Evolutionary conservation across 1,140 invertebrate genomes (phyloP), one percentile per base, ranked within the genome.

Genomic region (Odontomachus brunneus): DNA sequence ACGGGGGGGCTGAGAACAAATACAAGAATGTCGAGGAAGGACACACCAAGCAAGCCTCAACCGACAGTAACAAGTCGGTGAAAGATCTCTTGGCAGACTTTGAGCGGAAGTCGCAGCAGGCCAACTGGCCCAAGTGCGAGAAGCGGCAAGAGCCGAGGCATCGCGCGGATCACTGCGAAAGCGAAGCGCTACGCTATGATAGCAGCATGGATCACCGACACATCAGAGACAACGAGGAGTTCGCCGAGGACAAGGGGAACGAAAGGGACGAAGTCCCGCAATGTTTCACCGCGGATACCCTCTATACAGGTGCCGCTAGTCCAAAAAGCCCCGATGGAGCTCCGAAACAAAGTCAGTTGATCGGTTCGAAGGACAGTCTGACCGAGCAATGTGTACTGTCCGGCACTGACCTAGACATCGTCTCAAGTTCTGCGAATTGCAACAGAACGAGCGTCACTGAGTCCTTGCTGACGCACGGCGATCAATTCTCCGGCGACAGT

Each of bases 21-120:
- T 62, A 84, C 9, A 80, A 74, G 0, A 81, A 29, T 57, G 51
- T 24, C 0, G 53, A 69, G 2, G 81, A 74, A 0, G 22, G 69
- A 0, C 49, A 84, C 7, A 66, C 57, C 0, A 87, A 91, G 48
- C 85, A 89, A n/a, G 80, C 85, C 1, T 88, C 88, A 0, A 82
- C 87, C 0, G 90, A 90, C 17, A 90, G 92, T 82, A 92, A 92
- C 67, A 95, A 94, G 74, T 95, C 95, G 1, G 95, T 95, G 0
- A 95, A 94, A 82, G 95, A 95, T 83, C 84, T 95, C 1, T 66
- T 95, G 14, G 94, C 95, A 1, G 94, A 95, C 81, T 95, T 95
- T 83, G 95, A 95, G 73, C 92, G 91, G 14, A 95, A 95, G 71
- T 94, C 94, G 0, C 91, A 93, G 33, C 90, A 92, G 48, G 87